Evolutionary conservation across 2,113 vertebrate species (phyloP), one percentile per base, ranked within the genome.

Genomic region (Lepus timidus): DNA sequence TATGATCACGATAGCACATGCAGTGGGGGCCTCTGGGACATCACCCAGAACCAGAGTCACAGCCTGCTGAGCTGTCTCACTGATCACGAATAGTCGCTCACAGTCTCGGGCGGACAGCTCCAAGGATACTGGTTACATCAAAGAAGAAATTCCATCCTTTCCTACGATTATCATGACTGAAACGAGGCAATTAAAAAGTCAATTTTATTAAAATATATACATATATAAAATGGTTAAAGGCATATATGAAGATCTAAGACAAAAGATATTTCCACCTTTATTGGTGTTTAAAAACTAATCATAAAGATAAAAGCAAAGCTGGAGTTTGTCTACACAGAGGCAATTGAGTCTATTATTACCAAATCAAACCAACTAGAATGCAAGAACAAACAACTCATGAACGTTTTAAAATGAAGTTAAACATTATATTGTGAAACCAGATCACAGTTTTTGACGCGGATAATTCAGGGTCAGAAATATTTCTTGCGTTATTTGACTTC

Each of bases 341-440:
- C 1, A 36, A 36, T 1, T 62, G 9, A 4, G 1, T 52, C 49
- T 88, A 11, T 76, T 95, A 82, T 61, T 88, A 23, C 6, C 2
- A 76, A 76, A 14, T 80, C 25, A 64, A 71, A 81, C 2, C 14
- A 61, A n/a, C 36, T 86, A 70, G n/a, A 78, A 86, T 25, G 9
- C 33, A 84, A 58, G 29, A 36, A n/a, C 6, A 76, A 87, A 29
- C 58, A 36, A 75, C 10, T 62, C 33, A 58, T 7, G n/a, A 65
- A 9, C 23, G 89, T 70, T 86, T 89, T 71, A 71, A 85, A 88
- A 83, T 68, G 27, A 95, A 91, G 86, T 95, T 95, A 96, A 93
- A 95, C 85, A 89, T 94, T 94, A 96, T 93, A 55, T 19, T 20
- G 5, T 2, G 62, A 86, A 86, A 71, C 51, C 61, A 55, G 88